phyloP scores from a whole-genome alignment of 2,888 invertebrate species.

The Alcis repandata region DNA sequence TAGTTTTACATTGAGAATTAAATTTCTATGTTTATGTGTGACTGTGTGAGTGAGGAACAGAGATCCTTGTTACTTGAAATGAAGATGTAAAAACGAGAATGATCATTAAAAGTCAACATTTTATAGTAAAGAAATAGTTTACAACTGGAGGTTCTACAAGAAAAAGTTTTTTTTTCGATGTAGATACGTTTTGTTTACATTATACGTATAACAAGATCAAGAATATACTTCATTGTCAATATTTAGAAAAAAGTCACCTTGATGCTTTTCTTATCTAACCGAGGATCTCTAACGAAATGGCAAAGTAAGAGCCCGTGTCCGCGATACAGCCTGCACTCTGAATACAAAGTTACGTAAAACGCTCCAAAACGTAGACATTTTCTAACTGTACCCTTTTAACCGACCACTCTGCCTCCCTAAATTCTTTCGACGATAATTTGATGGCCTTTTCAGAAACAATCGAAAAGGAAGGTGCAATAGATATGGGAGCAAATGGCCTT shows the following conservation, averaged over 20 bases:
- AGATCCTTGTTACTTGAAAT: no score
- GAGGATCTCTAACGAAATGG: slow-evolving; percentile 48
- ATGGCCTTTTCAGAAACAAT: slow-evolving; percentile 49
- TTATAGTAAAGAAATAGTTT: no score
- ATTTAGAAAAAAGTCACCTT: neutral
- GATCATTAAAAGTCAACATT: no score
- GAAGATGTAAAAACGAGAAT: no score
- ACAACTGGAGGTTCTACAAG: no score
- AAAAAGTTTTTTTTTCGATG: neutral
- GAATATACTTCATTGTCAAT: no score
- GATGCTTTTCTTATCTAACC: slow-evolving; percentile 3
- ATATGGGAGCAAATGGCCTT: slow-evolving; percentile 43
- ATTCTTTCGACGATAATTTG: slow-evolving; percentile 47
- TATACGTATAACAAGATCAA: neutral
- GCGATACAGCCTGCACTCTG: slow-evolving; percentile 63
- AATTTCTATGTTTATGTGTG: no score
- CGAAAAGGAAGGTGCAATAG: slow-evolving; percentile 47
- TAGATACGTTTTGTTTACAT: neutral
- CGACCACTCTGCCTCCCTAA: slow-evolving; percentile 44
- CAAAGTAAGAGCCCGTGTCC: slow-evolving; percentile 69
- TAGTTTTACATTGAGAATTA: no score
- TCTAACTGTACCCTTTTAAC: slow-evolving; percentile 56
- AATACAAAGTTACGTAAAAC: slow-evolving; percentile 73
- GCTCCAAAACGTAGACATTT: slow-evolving; percentile 49
- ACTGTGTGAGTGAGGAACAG: no score